These are phyloP conservation scores for Aphelenchoides bicaudatus DNA, from an alignment of 2,888 invertebrate genomes.

Conservation along the genomic window DNA sequence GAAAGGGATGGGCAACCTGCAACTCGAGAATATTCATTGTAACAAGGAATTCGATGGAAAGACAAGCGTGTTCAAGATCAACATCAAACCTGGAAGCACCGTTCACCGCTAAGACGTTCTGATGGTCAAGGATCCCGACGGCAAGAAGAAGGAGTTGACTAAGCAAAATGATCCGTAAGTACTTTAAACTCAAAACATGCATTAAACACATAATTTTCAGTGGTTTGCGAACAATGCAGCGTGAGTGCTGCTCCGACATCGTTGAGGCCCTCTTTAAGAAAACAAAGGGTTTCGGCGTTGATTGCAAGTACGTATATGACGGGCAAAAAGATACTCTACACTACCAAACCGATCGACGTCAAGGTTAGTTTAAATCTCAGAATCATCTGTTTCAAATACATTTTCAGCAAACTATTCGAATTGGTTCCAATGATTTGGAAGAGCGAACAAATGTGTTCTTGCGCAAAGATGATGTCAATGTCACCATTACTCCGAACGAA, in stretches of 20 bases:
- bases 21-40: too few relatives aligned
- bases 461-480: background rate
- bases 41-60: too few relatives aligned
- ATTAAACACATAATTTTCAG: too few relatives aligned
- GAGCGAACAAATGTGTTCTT: background rate
- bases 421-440: background rate
- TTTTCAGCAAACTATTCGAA: constrained; percentile 9
- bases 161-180: constrained; percentile 19
- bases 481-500: constrained; percentile 12
- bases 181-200: too few relatives aligned
- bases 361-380: background rate
- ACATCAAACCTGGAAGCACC: background rate
- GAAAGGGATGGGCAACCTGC: too few relatives aligned
- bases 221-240: constrained; percentile 11
- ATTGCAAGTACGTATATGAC: constrained; percentile 29
- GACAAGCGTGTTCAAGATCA: constrained; percentile 1
- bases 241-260: constrained; percentile 20
- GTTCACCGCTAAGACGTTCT: constrained; percentile 26
- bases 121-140: constrained; percentile 9
- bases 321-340: constrained; percentile 27
- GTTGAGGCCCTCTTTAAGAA: constrained; percentile 8
- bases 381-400: background rate
- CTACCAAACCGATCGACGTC: constrained; percentile 24
- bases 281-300: constrained; percentile 18
- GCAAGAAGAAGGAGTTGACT: background rate